Evolutionary conservation across 1,140 invertebrate species (phyloP).

Genomic region (Trichoplusia ni): DNA sequence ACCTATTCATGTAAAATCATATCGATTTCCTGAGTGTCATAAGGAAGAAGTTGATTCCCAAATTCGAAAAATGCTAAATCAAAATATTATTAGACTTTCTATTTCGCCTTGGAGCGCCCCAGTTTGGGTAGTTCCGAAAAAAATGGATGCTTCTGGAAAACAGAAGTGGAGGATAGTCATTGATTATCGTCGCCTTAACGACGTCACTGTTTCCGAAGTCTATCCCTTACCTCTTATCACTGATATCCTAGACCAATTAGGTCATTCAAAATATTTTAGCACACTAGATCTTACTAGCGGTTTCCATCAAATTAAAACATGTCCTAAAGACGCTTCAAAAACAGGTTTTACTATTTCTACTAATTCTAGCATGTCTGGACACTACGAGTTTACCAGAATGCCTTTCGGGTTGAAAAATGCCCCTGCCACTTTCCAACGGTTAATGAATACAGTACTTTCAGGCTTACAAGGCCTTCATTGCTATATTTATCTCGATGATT

Average conservation of each 20-base stretch:
- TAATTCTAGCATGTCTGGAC: conserved; percentile 5
- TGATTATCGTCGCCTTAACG: conserved; percentile 37
- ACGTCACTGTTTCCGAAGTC: conserved; percentile 28
- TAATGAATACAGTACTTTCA: conserved; percentile 11
- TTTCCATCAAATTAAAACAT: neutral
- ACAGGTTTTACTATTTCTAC: no score
- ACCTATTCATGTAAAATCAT: conserved; percentile 41
- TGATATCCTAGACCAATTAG: conserved; percentile 31
- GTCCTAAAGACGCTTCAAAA: no score
- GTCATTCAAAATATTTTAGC: conserved; percentile 17
- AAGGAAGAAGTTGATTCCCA: conserved; percentile 41
- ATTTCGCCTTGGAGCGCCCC: conserved; percentile 22
- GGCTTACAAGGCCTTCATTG: conserved; percentile 8
- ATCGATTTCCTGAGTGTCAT: conserved; percentile 41
- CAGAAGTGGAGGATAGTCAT: conserved; percentile 38
- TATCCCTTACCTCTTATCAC: conserved; percentile 34
- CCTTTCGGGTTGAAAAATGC: conserved; percentile 26
- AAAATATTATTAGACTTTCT: conserved; percentile 20
- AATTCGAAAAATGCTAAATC: conserved; percentile 42
- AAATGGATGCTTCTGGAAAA: conserved; percentile 28
- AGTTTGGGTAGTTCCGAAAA: conserved; percentile 29
- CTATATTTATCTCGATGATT: conserved; percentile 7
- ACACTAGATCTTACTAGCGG: neutral
- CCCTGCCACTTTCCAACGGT: conserved; percentile 2
- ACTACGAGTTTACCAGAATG: conserved; percentile 21